Evolutionary conservation across 2,888 invertebrate species (phyloP).

Genomic region (Sussaba pulchella): DNA sequence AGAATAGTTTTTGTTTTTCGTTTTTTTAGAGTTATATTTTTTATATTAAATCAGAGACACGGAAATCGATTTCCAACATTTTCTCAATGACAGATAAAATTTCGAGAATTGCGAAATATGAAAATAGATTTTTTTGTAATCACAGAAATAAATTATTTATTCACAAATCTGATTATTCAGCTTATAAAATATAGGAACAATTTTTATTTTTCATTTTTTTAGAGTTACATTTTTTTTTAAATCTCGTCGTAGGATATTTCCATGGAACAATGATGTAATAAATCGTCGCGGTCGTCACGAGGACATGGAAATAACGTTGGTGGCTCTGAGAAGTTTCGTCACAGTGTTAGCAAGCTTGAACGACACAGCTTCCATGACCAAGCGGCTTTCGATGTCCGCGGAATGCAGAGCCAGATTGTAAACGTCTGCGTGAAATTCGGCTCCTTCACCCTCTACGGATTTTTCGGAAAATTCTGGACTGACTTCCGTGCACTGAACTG

Average conservation of each 20-base stretch:
- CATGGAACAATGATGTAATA: background rate
- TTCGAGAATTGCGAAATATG: no score
- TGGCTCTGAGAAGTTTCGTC: conserved; percentile 86
- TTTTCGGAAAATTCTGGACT: conserved; percentile 88
- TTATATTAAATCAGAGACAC: no score
- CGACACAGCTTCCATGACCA: conserved; percentile 86
- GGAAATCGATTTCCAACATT: no score
- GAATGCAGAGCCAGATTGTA: conserved; percentile 89
- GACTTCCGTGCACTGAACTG: conserved; percentile 92
- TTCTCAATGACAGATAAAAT: background rate
- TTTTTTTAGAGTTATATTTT: no score
- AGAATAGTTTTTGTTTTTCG: conserved; percentile 13
- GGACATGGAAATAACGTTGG: conserved; percentile 88
- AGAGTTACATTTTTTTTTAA: background rate
- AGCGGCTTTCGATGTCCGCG: conserved; percentile 87
- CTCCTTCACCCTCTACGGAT: conserved; percentile 79
- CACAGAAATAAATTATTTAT: conserved; percentile 41
- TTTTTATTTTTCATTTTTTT: conserved; percentile 10
- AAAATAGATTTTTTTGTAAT: background rate
- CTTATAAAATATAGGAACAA: conserved; percentile 16
- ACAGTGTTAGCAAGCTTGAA: conserved; percentile 87
- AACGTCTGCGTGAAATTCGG: conserved; percentile 90
- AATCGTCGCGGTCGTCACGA: conserved; percentile 77
- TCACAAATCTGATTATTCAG: background rate
- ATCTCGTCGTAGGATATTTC: background rate